These are phyloP conservation scores for Neodiprion virginianus DNA, from an alignment of 1,140 invertebrate species.

Conservation along the genomic window DNA sequence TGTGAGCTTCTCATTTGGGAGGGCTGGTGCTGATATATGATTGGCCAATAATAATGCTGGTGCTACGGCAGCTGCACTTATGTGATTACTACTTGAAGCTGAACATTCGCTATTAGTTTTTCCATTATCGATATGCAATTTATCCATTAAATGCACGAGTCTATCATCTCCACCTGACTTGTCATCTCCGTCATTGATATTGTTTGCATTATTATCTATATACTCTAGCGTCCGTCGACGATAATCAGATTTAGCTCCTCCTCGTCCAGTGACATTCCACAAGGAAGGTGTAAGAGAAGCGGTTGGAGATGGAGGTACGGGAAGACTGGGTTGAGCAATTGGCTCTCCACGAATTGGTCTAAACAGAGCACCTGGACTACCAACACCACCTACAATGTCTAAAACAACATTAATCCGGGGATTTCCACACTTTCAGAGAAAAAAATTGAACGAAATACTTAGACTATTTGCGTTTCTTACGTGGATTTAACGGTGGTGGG, in stretches of 20 bases:
- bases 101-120: conserved; percentile 41
- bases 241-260: conserved; percentile 54
- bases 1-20: conserved; percentile 33
- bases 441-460: conserved; percentile 10
- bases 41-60: conserved; percentile 47
- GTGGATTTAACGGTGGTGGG: conserved; percentile 43
- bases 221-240: conserved; percentile 56
- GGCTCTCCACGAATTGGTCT: conserved; percentile 56
- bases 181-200: conserved; percentile 40
- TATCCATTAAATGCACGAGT: conserved; percentile 49
- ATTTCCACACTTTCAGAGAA: conserved; percentile 2
- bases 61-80: conserved; percentile 28
- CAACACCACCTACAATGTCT: conserved; percentile 23
- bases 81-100: conserved; percentile 31
- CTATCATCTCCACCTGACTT: conserved; percentile 45
- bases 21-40: conserved; percentile 43
- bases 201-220: conserved; percentile 62
- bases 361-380: conserved; percentile 45
- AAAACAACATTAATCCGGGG: conserved; percentile 7
- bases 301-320: conserved; percentile 44
- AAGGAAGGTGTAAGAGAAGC: conserved; percentile 39
- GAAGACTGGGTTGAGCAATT: conserved; percentile 29
- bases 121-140: conserved; percentile 48
- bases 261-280: conserved; percentile 51
- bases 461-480: conserved; percentile 33